Evolutionary conservation across 37 sponge, comb jelly and placozoan species (phyloP).

Genomic region (Theonella swinhoei): DNA sequence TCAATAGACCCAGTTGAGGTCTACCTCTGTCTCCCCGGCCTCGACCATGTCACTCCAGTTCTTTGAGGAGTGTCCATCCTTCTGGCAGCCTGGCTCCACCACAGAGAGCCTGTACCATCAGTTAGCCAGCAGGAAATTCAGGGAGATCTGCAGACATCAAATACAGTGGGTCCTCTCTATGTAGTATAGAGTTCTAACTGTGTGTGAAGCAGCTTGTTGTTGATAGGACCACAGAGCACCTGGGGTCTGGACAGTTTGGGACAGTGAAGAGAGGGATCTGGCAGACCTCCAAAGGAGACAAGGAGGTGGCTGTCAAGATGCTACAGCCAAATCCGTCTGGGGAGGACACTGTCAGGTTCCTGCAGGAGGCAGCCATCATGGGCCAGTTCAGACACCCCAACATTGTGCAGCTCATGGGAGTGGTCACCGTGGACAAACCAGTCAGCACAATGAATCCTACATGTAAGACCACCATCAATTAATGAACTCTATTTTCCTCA

Average conservation of each 20-base stretch:
- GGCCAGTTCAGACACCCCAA: slow-evolving; percentile 42
- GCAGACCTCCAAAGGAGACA: background rate
- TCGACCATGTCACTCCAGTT: too few species aligned
- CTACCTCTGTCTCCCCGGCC: too few species aligned
- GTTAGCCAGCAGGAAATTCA: slow-evolving; percentile 6
- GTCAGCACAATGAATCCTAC: background rate
- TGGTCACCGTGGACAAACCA: slow-evolving; percentile 27
- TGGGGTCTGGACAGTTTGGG: slow-evolving; percentile 45
- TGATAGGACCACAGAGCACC: slow-evolving; percentile 5
- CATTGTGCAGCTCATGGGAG: slow-evolving; percentile 27
- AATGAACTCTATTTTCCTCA: background rate
- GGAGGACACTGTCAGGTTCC: slow-evolving; percentile 20
- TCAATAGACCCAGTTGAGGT: too few species aligned
- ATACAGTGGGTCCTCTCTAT: background rate
- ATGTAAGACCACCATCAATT: background rate
- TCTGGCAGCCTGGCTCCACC: slow-evolving; percentile 24
- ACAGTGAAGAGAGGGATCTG: slow-evolving; percentile 15
- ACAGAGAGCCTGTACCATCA: slow-evolving; percentile 15
- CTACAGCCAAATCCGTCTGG: background rate
- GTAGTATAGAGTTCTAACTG: background rate
- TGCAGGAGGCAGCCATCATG: slow-evolving; percentile 51
- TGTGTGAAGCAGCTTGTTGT: background rate
- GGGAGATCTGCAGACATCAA: slow-evolving; percentile 16
- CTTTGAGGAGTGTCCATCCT: slow-evolving; percentile 4
- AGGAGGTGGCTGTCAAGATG: slow-evolving; percentile 31